Conservation (phyloP, 2,888 invertebrate species). For the Drosophila mimetica region DNA sequence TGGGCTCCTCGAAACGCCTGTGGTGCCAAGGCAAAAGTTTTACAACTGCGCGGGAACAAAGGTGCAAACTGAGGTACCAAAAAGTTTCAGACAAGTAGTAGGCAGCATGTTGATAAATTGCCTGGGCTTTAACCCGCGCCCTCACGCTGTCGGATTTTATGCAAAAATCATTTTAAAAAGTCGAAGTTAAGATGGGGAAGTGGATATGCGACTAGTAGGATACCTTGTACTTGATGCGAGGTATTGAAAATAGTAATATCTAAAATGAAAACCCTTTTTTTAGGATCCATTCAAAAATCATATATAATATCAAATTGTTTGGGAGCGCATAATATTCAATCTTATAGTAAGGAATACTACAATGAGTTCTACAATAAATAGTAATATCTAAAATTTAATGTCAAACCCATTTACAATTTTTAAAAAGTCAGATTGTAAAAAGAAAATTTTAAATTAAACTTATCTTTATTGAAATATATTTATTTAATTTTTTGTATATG, state of each 20-base stretch:
- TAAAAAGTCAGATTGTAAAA: too few species aligned
- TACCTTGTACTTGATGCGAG: neutral
- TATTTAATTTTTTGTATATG: too few species aligned
- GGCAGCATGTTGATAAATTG: conserved; percentile 74
- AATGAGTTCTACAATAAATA: too few species aligned
- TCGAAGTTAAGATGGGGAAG: neutral
- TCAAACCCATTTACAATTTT: too few species aligned
- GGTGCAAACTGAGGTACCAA: conserved; percentile 38
- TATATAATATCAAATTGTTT: too few species aligned
- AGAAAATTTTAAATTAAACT: too few species aligned
- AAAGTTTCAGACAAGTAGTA: conserved; percentile 55
- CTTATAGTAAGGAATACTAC: too few species aligned
- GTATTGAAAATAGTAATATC: neutral
- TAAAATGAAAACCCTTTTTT: too few species aligned
- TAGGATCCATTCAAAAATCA: too few species aligned
- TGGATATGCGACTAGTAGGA: neutral
- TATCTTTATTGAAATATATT: too few species aligned
- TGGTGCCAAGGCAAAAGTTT: conserved; percentile 68
- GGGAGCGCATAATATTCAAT: too few species aligned
- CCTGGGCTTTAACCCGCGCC: conserved; percentile 60
- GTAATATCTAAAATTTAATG: too few species aligned
- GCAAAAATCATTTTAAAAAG: conserved; percentile 58
- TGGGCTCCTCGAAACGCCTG: conserved; percentile 55
- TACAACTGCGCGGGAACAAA: conserved; percentile 46
- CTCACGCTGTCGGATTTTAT: conserved; percentile 64